Evolutionary conservation across 2,797 vertebrate species (phyloP), one percentile per base, ranked within the genome.

Genomic region (Poeciliopsis paucimaculata): DNA sequence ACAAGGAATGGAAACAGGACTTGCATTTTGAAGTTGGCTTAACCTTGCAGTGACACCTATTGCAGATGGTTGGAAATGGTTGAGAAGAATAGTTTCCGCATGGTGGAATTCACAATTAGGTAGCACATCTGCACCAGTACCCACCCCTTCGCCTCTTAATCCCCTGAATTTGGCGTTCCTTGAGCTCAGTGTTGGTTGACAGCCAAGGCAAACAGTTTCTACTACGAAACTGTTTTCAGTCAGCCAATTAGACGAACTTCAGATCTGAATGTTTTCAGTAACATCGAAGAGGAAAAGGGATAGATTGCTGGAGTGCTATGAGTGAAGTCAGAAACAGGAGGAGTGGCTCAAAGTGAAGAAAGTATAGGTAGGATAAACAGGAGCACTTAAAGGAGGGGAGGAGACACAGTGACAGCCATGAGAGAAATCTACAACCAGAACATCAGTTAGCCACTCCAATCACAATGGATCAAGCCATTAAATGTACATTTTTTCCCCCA

Each of bases 1-100:
- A 68, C 12, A 72, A 78, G 75, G 80, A 86, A 86, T 84, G 87
- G 88, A 93, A 93, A 87, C 84, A 78, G 49, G 57, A 82, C 87
- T 89, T 88, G 86, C 85, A 89, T 94, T 92, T 87, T 87, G 68
- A 90, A 90, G 94, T 91, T 91, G 83, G 86, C 90, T 92, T 95
- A 93, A 95, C 93, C 92, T 93, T 86, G 83, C 92, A 78, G 89
- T 95, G 94, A 95, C 94, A 95, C 94, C 93, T 94, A 91, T 90
- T 91, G 90, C 88, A 89, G 80, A 88, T 86, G 92, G 91, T 94
- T 95, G 93, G 90, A 95, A 95, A 94, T 81, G 87, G 90, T 91
- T 87, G 86, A 73, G 84, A 90, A 85, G 90, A 94, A 94, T 94
- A 90, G 91, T 94, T 94, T 95, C 94, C 89, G 92, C 92, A 93